Evolutionary conservation across 2,888 invertebrate species (phyloP).

Genomic region (Meiosimyza platycephala): DNA sequence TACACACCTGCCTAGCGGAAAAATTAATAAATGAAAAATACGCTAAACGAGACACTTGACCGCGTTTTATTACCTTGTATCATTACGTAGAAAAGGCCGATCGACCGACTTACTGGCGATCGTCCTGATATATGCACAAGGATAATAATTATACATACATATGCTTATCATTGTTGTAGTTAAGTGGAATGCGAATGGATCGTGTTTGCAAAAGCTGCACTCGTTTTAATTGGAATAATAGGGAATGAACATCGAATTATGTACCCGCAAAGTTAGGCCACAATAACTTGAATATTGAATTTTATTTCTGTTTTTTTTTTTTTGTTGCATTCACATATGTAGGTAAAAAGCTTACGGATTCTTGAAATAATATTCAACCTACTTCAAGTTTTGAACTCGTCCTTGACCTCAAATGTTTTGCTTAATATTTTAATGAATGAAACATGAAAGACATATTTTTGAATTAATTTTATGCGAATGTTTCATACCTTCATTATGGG

Average conservation of each 20-base stretch:
- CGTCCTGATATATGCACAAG: slow-evolving; percentile 22
- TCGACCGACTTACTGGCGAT: neutral
- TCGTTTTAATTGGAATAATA: slow-evolving; percentile 29
- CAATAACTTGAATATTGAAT: too few relatives aligned
- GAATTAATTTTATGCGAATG: too few relatives aligned
- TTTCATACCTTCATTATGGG: too few relatives aligned
- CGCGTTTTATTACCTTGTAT: slow-evolving; percentile 32
- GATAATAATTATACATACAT: slow-evolving; percentile 30
- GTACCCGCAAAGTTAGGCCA: too few relatives aligned
- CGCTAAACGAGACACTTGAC: slow-evolving; percentile 25
- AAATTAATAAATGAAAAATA: slow-evolving; percentile 21
- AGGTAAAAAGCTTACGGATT: too few relatives aligned
- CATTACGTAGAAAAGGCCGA: slow-evolving; percentile 12
- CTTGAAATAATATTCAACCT: too few relatives aligned
- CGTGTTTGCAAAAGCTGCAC: slow-evolving; percentile 28
- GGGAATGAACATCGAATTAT: neutral
- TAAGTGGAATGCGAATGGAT: slow-evolving; percentile 4
- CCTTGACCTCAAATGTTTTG: too few relatives aligned
- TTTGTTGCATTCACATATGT: too few relatives aligned
- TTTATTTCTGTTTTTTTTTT: too few relatives aligned
- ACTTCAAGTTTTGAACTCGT: too few relatives aligned
- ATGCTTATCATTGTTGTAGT: slow-evolving; percentile 25
- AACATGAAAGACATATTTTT: too few relatives aligned
- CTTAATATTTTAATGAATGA: too few relatives aligned
- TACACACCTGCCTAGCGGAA: slow-evolving; percentile 23